Evolutionary conservation across 2,888 invertebrate species (phyloP), one percentile per base, ranked within the genome.

Genomic region (Chrysomela aeneicollis): DNA sequence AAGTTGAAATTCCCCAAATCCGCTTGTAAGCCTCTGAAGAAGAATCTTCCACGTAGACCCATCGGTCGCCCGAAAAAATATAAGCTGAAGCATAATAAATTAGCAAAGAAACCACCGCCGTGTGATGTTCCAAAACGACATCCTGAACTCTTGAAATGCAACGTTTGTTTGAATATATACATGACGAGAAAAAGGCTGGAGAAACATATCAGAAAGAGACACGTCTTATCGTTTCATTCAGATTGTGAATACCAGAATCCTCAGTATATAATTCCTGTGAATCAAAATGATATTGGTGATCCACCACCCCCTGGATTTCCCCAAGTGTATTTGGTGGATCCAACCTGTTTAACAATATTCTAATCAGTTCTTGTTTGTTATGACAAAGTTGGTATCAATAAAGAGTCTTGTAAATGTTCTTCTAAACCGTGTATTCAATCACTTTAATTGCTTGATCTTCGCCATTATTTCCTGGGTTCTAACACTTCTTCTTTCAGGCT

Each of bases 1-100:
- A 67, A 59, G n/a, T 32, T 17, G n/a, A 66, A 55, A 22, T 68
- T 64, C 46, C 55, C 37, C 49, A 61, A 67, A 21, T 61, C 68
- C 21, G 42, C 53, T 18, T 68, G 68, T 42, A 67, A 66, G 59
- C 47, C 63, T 50, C 59, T 69, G 32, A 5, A 10, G 10, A 35
- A 35, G 32, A 35, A 35, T 35, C 32, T 35, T 35, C 32, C 32
- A 1, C 32, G 32, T 4, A 26, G 3, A 26, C 8, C 26, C n/a
- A n/a, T n/a, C n/a, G n/a, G n/a, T n/a, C n/a, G n/a, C 8, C 6
- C 32, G 10, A 35, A 10, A 4, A 35, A 35, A 35, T 2, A 8
- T 10, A 35, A 35, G 10, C 5, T 5, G 32, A 35, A 35, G 10
- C 32, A 35, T 35, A 35, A 35, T 9, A 8, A 9, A n/a, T n/a